phyloP scores from a whole-genome alignment of 2,888 invertebrate genomes.

The Nomada flava region DNA sequence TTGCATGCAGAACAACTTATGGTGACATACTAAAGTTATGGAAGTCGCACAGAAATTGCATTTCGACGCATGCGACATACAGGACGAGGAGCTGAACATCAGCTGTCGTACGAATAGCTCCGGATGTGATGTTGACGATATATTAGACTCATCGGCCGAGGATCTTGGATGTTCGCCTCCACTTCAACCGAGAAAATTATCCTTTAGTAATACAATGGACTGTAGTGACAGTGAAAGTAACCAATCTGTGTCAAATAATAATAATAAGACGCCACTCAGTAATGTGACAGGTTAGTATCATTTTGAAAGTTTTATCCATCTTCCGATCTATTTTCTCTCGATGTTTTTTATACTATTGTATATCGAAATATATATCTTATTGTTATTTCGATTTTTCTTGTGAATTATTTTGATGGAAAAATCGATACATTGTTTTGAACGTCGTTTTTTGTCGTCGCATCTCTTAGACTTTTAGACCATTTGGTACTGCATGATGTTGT shows the following conservation, averaged over 20 bases:
- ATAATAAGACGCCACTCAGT: conserved; percentile 71
- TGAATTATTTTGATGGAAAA: neutral
- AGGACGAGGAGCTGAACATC: conserved; percentile 86
- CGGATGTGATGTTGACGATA: conserved; percentile 88
- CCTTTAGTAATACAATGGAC: conserved; percentile 86
- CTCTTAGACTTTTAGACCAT: neutral
- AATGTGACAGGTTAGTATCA: conserved; percentile 77
- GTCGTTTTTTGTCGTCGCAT: too few relatives aligned
- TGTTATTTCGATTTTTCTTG: neutral
- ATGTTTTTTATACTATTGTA: neutral
- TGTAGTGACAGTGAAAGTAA: conserved; percentile 79
- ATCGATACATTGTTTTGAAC: neutral
- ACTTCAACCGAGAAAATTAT: conserved; percentile 87
- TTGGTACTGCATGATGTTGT: neutral
- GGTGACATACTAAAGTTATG: conserved; percentile 75
- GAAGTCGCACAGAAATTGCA: conserved; percentile 81
- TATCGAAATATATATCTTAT: neutral
- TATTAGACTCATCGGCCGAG: conserved; percentile 87
- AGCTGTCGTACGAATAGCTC: conserved; percentile 85
- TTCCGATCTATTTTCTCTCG: neutral
- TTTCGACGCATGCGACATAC: conserved; percentile 81
- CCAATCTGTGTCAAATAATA: conserved; percentile 57
- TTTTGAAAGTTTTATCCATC: neutral
- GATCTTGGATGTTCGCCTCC: conserved; percentile 86
- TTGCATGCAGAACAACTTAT: conserved; percentile 49